Evolutionary conservation across 2,113 vertebrate genomes (phyloP), one percentile per base, ranked within the genome.

Genomic region (Oxyura jamaicensis): DNA sequence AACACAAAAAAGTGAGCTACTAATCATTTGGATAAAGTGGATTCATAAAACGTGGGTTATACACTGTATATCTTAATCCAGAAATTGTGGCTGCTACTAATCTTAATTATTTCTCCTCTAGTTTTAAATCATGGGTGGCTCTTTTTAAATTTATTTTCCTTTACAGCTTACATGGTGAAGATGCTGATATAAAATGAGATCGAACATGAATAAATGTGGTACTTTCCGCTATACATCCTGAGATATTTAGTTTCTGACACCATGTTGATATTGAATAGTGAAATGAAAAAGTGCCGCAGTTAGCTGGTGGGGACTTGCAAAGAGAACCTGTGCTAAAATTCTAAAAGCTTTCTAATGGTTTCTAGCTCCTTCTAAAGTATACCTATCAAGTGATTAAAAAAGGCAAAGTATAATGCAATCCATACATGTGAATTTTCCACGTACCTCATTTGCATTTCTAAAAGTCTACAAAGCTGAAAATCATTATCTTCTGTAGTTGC

Each of bases 91-190:
- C 66, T 71, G 58, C 62, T 80, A 86, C 83, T 92, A 86, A 93
- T 88, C 94, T 80, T 94, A 88, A 94, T 94, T 92, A 92, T 88
- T 92, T 90, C 36, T 81, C 59, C 73, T 58, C 10, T 36, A 72
- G 66, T 67, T 93, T 88, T 91, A 53, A 86, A 81, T 95, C 69
- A 91, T 42, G 89, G 63, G 77, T 87, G 56, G 35, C 23, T 91
- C 53, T 93, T 95, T 91, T 28, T 72, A 89, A 80, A 95, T 94
- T 95, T 91, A 77, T 94, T 95, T 90, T 95, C 67, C 74, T 92
- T 95, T 83, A 86, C 58, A 71, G 50, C 44, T 95, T 92, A 76
- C 67, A 53, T 82, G 36, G 29, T 66, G 66, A 86, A 91, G 87
- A 88, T 80, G 50, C 39, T 87, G 58, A 62, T 69, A 39, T 31